These are phyloP conservation scores for pig (Sus scrofa) DNA, from an alignment of 2,113 vertebrate species.

Conservation along the genomic window T2T-Sscrofa CM000826.6:24284001-24284500, in stretches of 20 bases:
- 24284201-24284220: not conserved
- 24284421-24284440: not conserved
- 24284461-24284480: not conserved
- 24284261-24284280: not conserved
- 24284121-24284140: slow-evolving; percentile 57
- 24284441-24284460: not conserved
- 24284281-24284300: not conserved
- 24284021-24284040: not conserved
- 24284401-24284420: slow-evolving; percentile 5
- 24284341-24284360: slow-evolving; percentile 14
- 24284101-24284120: not conserved
- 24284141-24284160: not conserved
- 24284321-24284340: not conserved
- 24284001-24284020: not conserved
- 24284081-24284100: not conserved
- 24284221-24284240: not conserved
- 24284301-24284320: not conserved
- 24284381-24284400: not conserved
- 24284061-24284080: not conserved
- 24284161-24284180: slow-evolving; percentile 27
- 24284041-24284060: not conserved
- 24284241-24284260: not conserved
- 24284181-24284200: slow-evolving; percentile 49
- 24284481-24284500: not conserved
- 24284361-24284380: not conserved